A percentile compares a stretch with the other conserved stretches of the same genome.
Evolutionary conservation across 2,113 vertebrate genomes (phyloP).

Genomic region (Corapipo altera): DNA sequence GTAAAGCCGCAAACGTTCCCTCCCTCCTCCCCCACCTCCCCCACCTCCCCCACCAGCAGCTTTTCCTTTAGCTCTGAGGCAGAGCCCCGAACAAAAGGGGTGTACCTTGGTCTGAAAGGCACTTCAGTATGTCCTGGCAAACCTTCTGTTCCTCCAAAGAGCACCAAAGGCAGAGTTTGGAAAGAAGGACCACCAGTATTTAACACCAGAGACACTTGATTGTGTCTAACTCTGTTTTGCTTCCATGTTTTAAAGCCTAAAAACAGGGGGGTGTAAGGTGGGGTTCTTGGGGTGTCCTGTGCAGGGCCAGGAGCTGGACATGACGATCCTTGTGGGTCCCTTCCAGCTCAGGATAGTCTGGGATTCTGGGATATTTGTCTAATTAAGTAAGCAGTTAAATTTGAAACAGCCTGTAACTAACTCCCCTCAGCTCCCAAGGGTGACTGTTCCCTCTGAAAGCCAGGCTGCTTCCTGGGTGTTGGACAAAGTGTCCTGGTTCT

Average conservation of each 20-base stretch:
- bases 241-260: not conserved
- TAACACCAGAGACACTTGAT: not conserved
- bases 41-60: not conserved
- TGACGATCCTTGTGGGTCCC: not conserved
- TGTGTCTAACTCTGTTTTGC: not conserved
- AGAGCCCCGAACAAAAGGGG: not conserved
- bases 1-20: constrained; percentile 38
- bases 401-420: not conserved
- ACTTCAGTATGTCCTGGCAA: not conserved
- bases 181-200: not conserved
- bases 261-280: not conserved
- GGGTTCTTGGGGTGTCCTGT: not conserved
- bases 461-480: not conserved
- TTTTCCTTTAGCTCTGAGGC: not conserved
- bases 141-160: not conserved
- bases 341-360: not conserved
- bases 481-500: not conserved
- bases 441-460: not conserved
- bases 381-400: not conserved
- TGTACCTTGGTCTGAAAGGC: not conserved
- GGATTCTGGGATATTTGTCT: not conserved
- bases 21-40: constrained; percentile 30
- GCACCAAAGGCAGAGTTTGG: not conserved
- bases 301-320: too few relatives aligned
- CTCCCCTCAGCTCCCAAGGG: not conserved